Percentiles rank a stretch among this genome's conserved stretches.
These are phyloP conservation scores for Leptopilina boulardi DNA, from an alignment of 1,140 invertebrate genomes.

Conservation along the genomic window DNA sequence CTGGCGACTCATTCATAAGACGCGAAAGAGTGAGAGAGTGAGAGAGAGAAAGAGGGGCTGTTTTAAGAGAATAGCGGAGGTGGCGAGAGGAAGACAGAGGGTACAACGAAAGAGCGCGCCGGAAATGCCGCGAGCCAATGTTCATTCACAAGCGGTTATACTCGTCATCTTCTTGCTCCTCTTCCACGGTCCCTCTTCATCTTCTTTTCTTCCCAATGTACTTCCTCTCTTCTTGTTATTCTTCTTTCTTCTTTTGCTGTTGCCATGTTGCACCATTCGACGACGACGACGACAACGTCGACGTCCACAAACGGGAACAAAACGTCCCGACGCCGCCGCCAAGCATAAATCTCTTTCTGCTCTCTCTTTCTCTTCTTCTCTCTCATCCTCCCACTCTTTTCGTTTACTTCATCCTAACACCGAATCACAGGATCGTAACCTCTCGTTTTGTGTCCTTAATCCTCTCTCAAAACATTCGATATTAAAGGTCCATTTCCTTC, in stretches of 20 bases:
- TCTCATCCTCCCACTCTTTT: slow-evolving; percentile 49
- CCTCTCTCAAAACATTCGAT: slow-evolving; percentile 37
- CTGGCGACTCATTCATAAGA: slow-evolving; percentile 68
- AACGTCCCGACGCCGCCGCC: slow-evolving; percentile 60
- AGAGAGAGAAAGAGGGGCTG: too few species aligned
- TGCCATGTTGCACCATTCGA: background rate
- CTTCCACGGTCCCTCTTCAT: slow-evolving; percentile 54
- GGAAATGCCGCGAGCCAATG: slow-evolving; percentile 74
- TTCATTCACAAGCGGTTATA: slow-evolving; percentile 72
- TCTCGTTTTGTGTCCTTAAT: background rate
- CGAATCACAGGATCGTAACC: background rate
- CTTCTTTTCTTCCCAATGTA: slow-evolving; percentile 48
- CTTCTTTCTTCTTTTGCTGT: slow-evolving; percentile 39
- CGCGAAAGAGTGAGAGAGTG: too few species aligned
- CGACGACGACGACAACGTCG: slow-evolving; percentile 45
- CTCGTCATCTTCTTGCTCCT: slow-evolving; percentile 54
- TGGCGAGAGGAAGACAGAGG: slow-evolving; percentile 37
- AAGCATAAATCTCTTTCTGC: slow-evolving; percentile 66
- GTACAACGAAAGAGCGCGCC: slow-evolving; percentile 62
- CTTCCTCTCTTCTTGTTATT: too few species aligned
- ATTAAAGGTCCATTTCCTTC: slow-evolving; percentile 39
- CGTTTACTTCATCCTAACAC: background rate
- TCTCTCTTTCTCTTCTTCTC: slow-evolving; percentile 49
- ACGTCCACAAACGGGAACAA: slow-evolving; percentile 59
- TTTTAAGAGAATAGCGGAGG: slow-evolving; percentile 46